phyloP scores from a whole-genome alignment of 2,888 invertebrate genomes.

The Xestia xanthographa region DNA sequence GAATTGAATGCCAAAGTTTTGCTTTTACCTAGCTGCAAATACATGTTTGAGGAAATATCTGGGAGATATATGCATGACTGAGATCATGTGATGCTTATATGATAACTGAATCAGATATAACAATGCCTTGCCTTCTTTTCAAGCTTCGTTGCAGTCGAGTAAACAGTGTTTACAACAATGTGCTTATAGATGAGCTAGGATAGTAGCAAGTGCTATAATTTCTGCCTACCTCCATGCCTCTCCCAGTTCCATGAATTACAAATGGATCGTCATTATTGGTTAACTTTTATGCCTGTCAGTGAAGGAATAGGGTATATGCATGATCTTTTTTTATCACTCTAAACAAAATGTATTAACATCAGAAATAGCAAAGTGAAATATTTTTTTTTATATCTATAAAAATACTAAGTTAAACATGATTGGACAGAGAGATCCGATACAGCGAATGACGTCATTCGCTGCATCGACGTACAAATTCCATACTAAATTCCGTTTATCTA shows the following conservation, averaged over 20 bases:
- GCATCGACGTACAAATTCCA: too few relatives aligned
- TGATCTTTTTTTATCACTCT: too few relatives aligned
- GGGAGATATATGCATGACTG: not conserved
- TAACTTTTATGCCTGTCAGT: not conserved
- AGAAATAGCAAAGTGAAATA: too few relatives aligned
- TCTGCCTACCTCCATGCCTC: not conserved
- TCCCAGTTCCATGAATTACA: not conserved
- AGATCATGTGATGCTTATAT: too few relatives aligned
- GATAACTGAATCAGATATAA: not conserved
- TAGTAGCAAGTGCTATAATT: not conserved
- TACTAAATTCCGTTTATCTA: too few relatives aligned
- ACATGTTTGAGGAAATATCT: not conserved
- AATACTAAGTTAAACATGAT: too few relatives aligned
- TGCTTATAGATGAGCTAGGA: not conserved
- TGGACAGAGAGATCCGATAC: too few relatives aligned
- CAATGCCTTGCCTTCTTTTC: not conserved
- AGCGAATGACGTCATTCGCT: too few relatives aligned
- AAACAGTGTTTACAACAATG: not conserved
- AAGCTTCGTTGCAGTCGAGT: not conserved
- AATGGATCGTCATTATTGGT: not conserved
- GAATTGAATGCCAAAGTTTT: constrained; percentile 30
- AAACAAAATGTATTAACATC: too few relatives aligned
- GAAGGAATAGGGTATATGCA: too few relatives aligned
- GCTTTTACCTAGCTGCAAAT: constrained; percentile 2
- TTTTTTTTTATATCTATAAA: too few relatives aligned